Conservation (phyloP, 2,113 vertebrate genomes). For the Heteronetta atricapilla region DNA sequence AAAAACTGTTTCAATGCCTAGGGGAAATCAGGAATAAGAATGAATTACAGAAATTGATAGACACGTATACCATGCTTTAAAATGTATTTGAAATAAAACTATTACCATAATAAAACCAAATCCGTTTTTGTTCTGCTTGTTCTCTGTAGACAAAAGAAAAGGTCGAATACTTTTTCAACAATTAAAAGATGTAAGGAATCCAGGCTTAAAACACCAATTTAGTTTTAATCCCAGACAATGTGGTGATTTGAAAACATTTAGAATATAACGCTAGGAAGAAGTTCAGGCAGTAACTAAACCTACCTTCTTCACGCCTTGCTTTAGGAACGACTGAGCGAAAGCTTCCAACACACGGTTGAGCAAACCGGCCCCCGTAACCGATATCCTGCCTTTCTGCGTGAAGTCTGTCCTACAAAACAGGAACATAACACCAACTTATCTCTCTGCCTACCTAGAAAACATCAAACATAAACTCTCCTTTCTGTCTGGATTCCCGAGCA, state of each 20-base stretch:
- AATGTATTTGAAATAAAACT: not conserved
- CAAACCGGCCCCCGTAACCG: constrained; percentile 38
- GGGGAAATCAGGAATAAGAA: constrained; percentile 46
- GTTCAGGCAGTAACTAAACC: not conserved
- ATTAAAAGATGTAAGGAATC: constrained; percentile 4
- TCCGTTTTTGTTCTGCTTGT: constrained; percentile 13
- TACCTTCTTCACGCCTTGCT: constrained; percentile 56
- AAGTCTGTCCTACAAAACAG: constrained; percentile 31
- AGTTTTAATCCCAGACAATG: not conserved
- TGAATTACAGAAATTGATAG: constrained; percentile 38
- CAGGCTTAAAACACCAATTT: not conserved
- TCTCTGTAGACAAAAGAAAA: constrained; percentile 32
- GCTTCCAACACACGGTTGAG: constrained; percentile 39
- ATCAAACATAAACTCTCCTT: rapidly evolving
- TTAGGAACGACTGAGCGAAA: constrained; percentile 45
- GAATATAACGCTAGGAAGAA: not conserved
- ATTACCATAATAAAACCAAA: constrained; percentile 47
- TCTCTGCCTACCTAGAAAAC: rapidly evolving
- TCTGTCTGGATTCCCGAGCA: rapidly evolving
- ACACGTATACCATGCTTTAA: not conserved
- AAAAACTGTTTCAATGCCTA: constrained; percentile 7
- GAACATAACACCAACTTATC: not conserved
- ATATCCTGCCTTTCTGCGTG: constrained; percentile 20
- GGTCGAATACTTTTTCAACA: not conserved
- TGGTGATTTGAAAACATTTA: not conserved